phyloP scores from a whole-genome alignment of 2,113 vertebrate genomes.

The Tragulus kanchil region DNA sequence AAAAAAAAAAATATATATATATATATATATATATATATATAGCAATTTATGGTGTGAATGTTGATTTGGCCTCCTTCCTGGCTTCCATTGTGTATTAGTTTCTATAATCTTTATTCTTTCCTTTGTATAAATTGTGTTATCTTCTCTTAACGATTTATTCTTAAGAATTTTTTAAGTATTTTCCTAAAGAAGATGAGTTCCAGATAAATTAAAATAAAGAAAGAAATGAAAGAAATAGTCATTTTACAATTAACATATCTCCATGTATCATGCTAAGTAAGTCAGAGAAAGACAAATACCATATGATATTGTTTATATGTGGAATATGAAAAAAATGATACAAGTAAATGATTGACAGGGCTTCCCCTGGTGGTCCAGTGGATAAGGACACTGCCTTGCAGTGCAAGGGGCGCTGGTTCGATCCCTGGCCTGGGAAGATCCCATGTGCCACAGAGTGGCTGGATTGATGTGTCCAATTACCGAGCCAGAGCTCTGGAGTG shows the following conservation, averaged over 20 bases:
- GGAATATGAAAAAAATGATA: not conserved
- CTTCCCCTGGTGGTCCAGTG: too few relatives aligned
- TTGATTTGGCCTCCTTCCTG: not conserved
- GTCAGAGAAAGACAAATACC: not conserved
- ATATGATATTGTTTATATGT: not conserved
- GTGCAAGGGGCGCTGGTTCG: too few relatives aligned
- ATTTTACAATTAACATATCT: not conserved
- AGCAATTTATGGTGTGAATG: not conserved
- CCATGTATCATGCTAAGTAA: not conserved
- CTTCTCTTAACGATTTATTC: not conserved
- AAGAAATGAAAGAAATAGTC: not conserved
- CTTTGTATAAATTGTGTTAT: not conserved
- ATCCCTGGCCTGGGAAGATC: too few relatives aligned
- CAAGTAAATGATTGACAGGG: not conserved
- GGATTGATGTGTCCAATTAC: too few relatives aligned
- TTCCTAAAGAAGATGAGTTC: not conserved
- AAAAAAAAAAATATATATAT: too few relatives aligned
- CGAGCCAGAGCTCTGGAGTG: too few relatives aligned
- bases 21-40: too few relatives aligned
- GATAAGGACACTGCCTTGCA: too few relatives aligned
- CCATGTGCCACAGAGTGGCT: too few relatives aligned
- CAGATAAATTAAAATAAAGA: not conserved
- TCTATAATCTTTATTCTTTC: not conserved
- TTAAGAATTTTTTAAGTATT: conserved; percentile 13
- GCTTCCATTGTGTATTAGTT: not conserved